phyloP scores from a whole-genome alignment of 30 jellyfish, hydroid and myxozoan genomes.

The Pelagia noctiluca region DNA sequence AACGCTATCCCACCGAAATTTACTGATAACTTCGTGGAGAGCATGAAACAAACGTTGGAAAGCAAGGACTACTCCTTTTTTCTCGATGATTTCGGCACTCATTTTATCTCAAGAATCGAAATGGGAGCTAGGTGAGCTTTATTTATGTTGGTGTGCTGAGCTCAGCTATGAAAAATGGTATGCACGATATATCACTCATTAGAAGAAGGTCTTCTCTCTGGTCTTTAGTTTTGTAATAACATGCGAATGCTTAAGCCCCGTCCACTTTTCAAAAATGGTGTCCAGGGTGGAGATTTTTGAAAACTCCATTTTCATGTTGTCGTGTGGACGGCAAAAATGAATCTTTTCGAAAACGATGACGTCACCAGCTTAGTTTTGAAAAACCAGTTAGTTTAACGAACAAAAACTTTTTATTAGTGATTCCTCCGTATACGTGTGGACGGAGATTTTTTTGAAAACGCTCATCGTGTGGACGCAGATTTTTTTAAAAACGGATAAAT shows the following conservation, averaged over 20 bases:
- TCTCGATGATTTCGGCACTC: constrained; percentile 61
- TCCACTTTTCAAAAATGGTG: not conserved
- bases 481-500: no score
- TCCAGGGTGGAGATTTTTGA: not conserved
- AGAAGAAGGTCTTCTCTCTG: not conserved
- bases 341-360: no score
- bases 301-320: not conserved
- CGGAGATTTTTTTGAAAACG: no score
- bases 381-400: no score
- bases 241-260: not conserved
- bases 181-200: not conserved
- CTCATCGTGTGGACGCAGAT: no score
- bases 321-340: no score
- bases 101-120: constrained; percentile 21
- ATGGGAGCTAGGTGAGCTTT: constrained; percentile 62
- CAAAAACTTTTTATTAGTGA: no score
- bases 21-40: constrained; percentile 32
- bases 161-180: not conserved
- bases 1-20: constrained; percentile 55
- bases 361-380: no score
- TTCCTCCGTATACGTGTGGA: no score
- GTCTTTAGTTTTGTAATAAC: not conserved
- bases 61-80: constrained; percentile 17
- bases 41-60: constrained; percentile 15
- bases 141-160: not conserved